Conservation (phyloP, 2,113 vertebrate genomes). For the Semicossyphus pulcher region DNA sequence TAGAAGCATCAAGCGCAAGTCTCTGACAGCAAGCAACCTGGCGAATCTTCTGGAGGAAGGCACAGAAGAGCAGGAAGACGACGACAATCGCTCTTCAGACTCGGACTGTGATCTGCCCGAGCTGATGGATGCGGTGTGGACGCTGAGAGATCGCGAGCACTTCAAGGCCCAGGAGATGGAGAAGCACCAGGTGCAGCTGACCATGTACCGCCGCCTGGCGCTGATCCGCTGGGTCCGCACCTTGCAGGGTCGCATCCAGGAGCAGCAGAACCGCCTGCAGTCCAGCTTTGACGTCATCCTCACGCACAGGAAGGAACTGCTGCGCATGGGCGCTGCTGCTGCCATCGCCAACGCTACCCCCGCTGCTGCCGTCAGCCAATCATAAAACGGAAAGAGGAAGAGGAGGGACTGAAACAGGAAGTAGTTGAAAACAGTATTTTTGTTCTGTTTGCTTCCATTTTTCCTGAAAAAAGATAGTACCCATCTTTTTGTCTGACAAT, state of each 20-base stretch:
- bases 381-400: constrained; percentile 28
- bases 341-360: constrained; percentile 31
- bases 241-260: constrained; percentile 89
- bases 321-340: constrained; percentile 82
- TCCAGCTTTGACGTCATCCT: constrained; percentile 96
- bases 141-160: constrained; percentile 89
- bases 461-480: constrained; percentile 5
- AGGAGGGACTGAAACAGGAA: constrained; percentile 8
- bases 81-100: constrained; percentile 70
- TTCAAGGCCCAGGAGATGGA: constrained; percentile 97
- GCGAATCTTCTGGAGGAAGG: constrained; percentile 10
- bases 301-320: constrained; percentile 94
- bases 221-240: constrained; percentile 95
- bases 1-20: constrained; percentile 30
- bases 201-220: constrained; percentile 96
- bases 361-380: constrained; percentile 80
- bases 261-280: constrained; percentile 95
- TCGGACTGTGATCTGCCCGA: constrained; percentile 80
- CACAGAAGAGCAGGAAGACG: background rate
- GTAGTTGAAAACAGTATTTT: background rate
- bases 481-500: constrained; percentile 2
- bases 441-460: constrained; percentile 15
- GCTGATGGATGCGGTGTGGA: constrained; percentile 89
- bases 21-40: constrained; percentile 13
- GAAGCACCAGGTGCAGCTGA: constrained; percentile 94